Base-by-base conservation (phyloP, 2,113 vertebrate species). In the Theristicus caerulescens region DNA sequence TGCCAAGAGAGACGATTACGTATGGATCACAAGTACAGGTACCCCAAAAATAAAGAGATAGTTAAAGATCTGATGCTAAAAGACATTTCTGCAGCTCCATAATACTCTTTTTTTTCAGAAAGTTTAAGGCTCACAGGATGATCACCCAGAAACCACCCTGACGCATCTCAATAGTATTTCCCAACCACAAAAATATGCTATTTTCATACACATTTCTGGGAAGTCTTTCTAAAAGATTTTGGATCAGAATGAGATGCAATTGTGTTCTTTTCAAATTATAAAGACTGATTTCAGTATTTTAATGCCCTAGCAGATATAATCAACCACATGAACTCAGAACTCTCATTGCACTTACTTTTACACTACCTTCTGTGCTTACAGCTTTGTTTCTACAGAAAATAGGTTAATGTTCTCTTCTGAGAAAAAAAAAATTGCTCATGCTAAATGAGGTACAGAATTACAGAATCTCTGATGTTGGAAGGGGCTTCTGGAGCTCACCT, bases 11-110 rank as follows among this genome's bases (percentile, higher is more conserved):
- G 16, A 51, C 13, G 10, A 84, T 55, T 62, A 61, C 7, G 64
- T 77, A 69, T 1, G 6, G n/a, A 55, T n/a, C 0, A 0, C 0
- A 0, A 83, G 16, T 49, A 67, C 7, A 54, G 13, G 42, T 25
- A n/a, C 2, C 6, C 21, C 7, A 11, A 67, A 57, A 95, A 82
- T 16, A 27, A n/a, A 81, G 16, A 91, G 32, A 66, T 11, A 51
- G 4, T 52, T 32, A 54, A 46, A 83, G 31, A 62, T 21, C 20
- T 47, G 29, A 38, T 74, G 24, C 40, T 31, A 58, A 65, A 69
- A 79, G 27, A 47, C 36, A 62, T 66, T 79, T 71, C 25, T 79
- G 52, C 15, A 46, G 27, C n/a, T 84, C 51, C 16, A 40, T 29
- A 57, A 49, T 8, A 31, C 6, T 11, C 13, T 34, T 85, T 42